Percentiles rank a stretch among this genome's conserved stretches.
Evolutionary conservation across 1,140 invertebrate genomes (phyloP).

Genomic region (Drosophila albomicans): DNA sequence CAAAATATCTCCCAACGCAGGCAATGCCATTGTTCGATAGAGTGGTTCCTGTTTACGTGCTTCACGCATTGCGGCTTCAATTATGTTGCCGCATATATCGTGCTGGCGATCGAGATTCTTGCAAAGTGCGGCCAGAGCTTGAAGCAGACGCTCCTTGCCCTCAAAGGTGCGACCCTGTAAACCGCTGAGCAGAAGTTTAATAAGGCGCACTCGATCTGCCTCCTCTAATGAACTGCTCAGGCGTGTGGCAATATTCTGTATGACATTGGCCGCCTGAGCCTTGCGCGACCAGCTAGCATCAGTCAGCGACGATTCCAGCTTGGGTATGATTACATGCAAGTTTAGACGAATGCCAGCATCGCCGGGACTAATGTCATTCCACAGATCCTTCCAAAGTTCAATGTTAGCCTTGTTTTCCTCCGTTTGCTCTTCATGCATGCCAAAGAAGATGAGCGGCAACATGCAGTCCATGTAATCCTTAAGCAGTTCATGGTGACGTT

Average conservation of each 20-base stretch:
- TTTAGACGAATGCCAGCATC: constrained; percentile 93
- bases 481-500: constrained; percentile 92
- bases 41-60: constrained; percentile 91
- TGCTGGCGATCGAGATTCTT: constrained; percentile 86
- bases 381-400: constrained; percentile 94
- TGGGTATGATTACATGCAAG: constrained; percentile 89
- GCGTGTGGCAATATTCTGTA: constrained; percentile 92
- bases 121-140: constrained; percentile 91
- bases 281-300: constrained; percentile 95
- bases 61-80: constrained; percentile 91
- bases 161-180: constrained; percentile 94
- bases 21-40: constrained; percentile 91
- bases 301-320: constrained; percentile 89
- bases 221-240: constrained; percentile 89
- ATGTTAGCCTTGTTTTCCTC: constrained; percentile 88
- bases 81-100: constrained; percentile 85
- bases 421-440: constrained; percentile 93
- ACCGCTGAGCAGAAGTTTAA: constrained; percentile 89
- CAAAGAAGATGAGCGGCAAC: constrained; percentile 93
- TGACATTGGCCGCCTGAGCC: constrained; percentile 92
- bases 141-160: constrained; percentile 93
- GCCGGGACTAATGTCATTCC: constrained; percentile 94
- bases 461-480: constrained; percentile 92
- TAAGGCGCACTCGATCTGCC: constrained; percentile 88
- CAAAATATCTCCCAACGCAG: constrained; percentile 90